phyloP scores from a whole-genome alignment of 2,797 vertebrate genomes.

The Alca torda region DNA sequence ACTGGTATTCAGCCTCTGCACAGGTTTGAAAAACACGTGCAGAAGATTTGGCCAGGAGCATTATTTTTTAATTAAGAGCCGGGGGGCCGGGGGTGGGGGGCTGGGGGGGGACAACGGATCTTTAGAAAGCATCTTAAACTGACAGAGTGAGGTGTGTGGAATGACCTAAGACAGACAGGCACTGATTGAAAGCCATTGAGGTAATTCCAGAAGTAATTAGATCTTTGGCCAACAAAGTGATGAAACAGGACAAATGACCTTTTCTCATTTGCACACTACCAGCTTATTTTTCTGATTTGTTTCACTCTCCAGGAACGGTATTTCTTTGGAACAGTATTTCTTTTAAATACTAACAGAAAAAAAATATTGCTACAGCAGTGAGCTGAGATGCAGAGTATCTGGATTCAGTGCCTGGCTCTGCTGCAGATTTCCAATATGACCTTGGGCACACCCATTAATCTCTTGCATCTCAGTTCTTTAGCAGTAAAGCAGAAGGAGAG shows the following conservation, averaged over 20 bases:
- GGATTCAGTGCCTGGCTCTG: slow-evolving; percentile 22
- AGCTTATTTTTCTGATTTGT: slow-evolving; percentile 58
- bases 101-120: too few relatives aligned
- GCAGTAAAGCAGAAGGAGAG: slow-evolving; percentile 40
- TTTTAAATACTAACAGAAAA: slow-evolving; percentile 8
- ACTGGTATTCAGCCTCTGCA: not conserved
- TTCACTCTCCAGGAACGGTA: slow-evolving; percentile 46
- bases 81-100: too few relatives aligned
- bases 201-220: slow-evolving; percentile 72
- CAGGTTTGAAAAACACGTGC: not conserved
- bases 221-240: slow-evolving; percentile 60
- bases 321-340: slow-evolving; percentile 38
- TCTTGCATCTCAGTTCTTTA: slow-evolving; percentile 44
- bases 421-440: slow-evolving; percentile 61
- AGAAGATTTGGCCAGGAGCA: slow-evolving; percentile 1
- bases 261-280: slow-evolving; percentile 33
- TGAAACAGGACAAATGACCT: slow-evolving; percentile 67
- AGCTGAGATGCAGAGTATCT: slow-evolving; percentile 30
- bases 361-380: not conserved
- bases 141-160: slow-evolving; percentile 42
- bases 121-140: slow-evolving; percentile 49
- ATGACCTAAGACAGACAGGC: slow-evolving; percentile 53
- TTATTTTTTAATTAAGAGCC: slow-evolving; percentile 60
- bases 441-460: slow-evolving; percentile 69
- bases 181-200: slow-evolving; percentile 67